Base-by-base conservation (phyloP, 2,797 vertebrate genomes). In the Pseudochirops corinnae region DNA sequence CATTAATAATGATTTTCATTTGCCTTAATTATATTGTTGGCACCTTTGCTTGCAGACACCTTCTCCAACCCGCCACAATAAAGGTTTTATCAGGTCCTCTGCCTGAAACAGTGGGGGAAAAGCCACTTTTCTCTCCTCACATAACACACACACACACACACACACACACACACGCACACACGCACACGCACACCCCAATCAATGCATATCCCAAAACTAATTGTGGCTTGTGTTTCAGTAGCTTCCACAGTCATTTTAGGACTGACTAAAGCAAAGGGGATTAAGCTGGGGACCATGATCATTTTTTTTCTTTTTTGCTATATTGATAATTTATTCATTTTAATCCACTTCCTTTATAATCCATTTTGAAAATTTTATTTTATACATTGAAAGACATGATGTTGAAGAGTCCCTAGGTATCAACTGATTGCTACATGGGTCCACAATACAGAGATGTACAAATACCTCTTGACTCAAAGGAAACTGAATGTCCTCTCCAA, bases 21-120 rank as follows among this genome's bases (percentile, higher is more conserved):
- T 97, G 31, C 95, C 90, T 95, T 97, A 96, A 97, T 98, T 97
- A 96, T 82, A 18, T 39, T 97, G 98, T 97, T 98, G 97, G 93
- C 96, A 97, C 94, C 55, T 96, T 96, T 96, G 91, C 93, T 97
- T 96, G 96, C 92, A 98, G 94, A 87, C 26, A 94, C 0, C 0
- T 96, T 97, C 98, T 60, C 94, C 58, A 91, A 96, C 14, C 93
- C 29, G 92, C 16, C n/a, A 50, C 0, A 0, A 0, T 13, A 94
- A 95, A 9, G 9, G 21, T 95, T 98, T 96, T 95, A 29, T 95
- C 91, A 97, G n/a, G 67, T 92, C 0, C 9, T 5, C 26, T 10
- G 62, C 90, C 3, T 33, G 13, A 87, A 39, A 93, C 26, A 26
- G 31, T 33, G 57, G 56, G 33, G 97, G 93, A 1, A 93, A 95